Percentiles rank a stretch among this genome's conserved stretches.
Conservation (phyloP, 2,797 vertebrate species). For the Phrynocephalus guinanensis region DNA sequence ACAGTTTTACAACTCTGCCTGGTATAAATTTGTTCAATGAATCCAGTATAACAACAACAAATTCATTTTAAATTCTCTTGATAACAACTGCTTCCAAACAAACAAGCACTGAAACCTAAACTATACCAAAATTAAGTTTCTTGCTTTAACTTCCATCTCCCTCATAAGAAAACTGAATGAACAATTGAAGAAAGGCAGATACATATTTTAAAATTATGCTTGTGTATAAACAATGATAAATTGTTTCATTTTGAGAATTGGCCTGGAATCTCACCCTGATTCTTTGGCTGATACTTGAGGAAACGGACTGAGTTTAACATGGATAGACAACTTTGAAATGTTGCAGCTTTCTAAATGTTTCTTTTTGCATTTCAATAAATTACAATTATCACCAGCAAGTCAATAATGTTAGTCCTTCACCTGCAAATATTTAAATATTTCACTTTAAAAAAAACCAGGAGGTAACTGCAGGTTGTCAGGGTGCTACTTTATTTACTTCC, state of each 20-base stretch:
- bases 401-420: no score
- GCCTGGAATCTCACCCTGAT: no score
- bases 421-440: neutral
- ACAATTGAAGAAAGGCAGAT: no score
- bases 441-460: neutral
- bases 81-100: neutral
- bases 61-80: neutral
- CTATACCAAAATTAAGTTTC: neutral
- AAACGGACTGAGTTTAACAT: neutral
- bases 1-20: neutral
- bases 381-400: neutral
- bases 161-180: neutral
- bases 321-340: neutral
- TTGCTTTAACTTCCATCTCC: neutral
- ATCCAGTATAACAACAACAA: rapidly evolving
- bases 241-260: neutral
- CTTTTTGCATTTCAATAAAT: neutral
- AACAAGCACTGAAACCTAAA: neutral
- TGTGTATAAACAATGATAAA: no score
- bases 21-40: neutral
- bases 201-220: no score
- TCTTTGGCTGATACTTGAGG: neutral
- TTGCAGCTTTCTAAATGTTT: neutral
- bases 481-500: neutral
- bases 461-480: neutral